phyloP scores from a whole-genome alignment of 1,140 invertebrate genomes.

The Caenorhabditis inopinata region DNA sequence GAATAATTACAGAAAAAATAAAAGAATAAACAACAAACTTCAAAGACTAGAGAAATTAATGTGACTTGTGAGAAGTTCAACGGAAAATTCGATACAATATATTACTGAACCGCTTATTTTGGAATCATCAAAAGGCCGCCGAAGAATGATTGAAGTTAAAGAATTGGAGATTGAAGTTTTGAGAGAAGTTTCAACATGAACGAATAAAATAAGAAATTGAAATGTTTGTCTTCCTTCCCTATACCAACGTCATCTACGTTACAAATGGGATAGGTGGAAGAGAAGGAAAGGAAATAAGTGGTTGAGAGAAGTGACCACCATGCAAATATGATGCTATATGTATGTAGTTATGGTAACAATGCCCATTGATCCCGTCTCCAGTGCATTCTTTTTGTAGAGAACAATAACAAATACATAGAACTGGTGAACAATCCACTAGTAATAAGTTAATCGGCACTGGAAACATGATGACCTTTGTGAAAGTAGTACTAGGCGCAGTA shows the following conservation, averaged over 20 bases:
- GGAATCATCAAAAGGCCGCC: too few species aligned
- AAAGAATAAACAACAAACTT: not conserved
- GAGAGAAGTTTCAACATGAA: not conserved
- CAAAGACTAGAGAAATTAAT: not conserved
- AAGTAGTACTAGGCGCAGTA: not conserved
- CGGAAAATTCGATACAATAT: not conserved
- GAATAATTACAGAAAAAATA: not conserved
- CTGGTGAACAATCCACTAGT: not conserved
- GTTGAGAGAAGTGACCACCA: not conserved
- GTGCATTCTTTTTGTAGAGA: not conserved
- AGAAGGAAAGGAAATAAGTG: not conserved
- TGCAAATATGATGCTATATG: not conserved
- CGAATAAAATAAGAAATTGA: not conserved
- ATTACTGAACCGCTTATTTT: too few species aligned
- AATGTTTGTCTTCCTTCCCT: not conserved
- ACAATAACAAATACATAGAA: constrained; percentile 1
- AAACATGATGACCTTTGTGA: constrained; percentile 19
- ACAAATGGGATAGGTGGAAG: not conserved
- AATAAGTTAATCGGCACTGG: constrained; percentile 16
- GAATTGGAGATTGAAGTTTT: not conserved
- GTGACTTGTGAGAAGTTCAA: not conserved
- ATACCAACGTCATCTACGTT: not conserved
- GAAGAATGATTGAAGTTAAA: not conserved
- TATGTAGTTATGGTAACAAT: constrained; percentile 19
- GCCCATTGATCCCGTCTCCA: not conserved